A percentile compares a stretch with the other conserved stretches of the same genome.
phyloP scores from a whole-genome alignment of 2,888 invertebrate genomes.

The Idaea straminata region DNA sequence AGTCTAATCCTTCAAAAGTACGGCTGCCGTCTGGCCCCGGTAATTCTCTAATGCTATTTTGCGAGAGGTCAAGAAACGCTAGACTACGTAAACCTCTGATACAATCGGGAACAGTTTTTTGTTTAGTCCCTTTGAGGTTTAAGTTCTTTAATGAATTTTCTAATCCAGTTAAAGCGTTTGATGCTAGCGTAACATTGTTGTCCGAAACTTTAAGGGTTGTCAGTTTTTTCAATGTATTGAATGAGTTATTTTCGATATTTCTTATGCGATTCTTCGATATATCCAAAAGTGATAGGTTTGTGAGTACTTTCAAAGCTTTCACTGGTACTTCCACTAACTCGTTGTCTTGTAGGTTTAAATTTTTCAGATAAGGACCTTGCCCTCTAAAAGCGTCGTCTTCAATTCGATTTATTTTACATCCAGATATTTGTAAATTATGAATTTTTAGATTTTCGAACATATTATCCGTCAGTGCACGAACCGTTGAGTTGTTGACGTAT shows the following conservation, averaged over 20 bases:
- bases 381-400: constrained; percentile 89
- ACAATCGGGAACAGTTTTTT: constrained; percentile 89
- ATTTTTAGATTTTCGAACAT: constrained; percentile 85
- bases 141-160: constrained; percentile 92
- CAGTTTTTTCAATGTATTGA: constrained; percentile 85
- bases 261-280: constrained; percentile 90
- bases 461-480: constrained; percentile 83
- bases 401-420: constrained; percentile 87
- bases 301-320: constrained; percentile 83
- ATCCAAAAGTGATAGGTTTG: constrained; percentile 88
- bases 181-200: constrained; percentile 88
- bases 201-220: constrained; percentile 92
- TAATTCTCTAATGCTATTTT: constrained; percentile 91
- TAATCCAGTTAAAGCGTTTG: constrained; percentile 87
- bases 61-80: constrained; percentile 93
- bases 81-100: constrained; percentile 87
- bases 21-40: constrained; percentile 84
- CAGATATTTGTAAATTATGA: constrained; percentile 91
- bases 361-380: constrained; percentile 89
- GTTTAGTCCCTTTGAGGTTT: constrained; percentile 92
- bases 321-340: constrained; percentile 89
- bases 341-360: constrained; percentile 92
- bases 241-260: constrained; percentile 86
- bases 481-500: constrained; percentile 93
- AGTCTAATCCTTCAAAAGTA: constrained; percentile 88